These are phyloP conservation scores for Sorex fumeus DNA, from an alignment of 2,113 vertebrate species.

Conservation along the genomic window DNA sequence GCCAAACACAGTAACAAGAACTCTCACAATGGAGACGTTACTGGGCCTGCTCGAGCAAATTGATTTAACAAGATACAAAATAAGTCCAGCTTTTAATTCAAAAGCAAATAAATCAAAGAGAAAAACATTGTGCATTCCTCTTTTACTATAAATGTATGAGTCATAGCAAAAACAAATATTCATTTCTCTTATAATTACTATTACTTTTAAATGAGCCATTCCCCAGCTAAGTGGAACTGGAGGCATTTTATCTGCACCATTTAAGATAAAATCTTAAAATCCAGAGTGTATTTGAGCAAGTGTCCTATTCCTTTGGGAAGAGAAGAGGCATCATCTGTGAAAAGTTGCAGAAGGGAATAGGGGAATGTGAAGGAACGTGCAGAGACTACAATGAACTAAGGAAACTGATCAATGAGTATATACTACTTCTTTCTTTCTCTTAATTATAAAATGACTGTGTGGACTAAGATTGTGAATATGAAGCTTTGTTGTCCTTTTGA, in stretches of 20 bases:
- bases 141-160: conserved; percentile 5
- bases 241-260: neutral
- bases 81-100: conserved; percentile 23
- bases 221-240: neutral
- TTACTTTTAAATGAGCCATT: neutral
- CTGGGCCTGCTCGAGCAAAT: no score
- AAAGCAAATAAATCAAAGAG: conserved; percentile 5
- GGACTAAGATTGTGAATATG: neutral
- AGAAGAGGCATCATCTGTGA: neutral
- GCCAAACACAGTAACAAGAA: no score
- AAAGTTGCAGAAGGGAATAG: neutral
- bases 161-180: conserved; percentile 37
- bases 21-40: no score
- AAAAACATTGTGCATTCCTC: neutral
- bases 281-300: neutral
- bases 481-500: neutral
- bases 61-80: conserved; percentile 18
- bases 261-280: neutral
- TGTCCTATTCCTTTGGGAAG: neutral
- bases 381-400: neutral
- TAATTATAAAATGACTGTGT: neutral
- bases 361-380: neutral
- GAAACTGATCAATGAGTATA: neutral
- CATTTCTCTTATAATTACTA: neutral
- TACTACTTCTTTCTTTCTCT: neutral